Conservation (phyloP, 2,888 invertebrate genomes). For the Hermodice carunculata region DNA sequence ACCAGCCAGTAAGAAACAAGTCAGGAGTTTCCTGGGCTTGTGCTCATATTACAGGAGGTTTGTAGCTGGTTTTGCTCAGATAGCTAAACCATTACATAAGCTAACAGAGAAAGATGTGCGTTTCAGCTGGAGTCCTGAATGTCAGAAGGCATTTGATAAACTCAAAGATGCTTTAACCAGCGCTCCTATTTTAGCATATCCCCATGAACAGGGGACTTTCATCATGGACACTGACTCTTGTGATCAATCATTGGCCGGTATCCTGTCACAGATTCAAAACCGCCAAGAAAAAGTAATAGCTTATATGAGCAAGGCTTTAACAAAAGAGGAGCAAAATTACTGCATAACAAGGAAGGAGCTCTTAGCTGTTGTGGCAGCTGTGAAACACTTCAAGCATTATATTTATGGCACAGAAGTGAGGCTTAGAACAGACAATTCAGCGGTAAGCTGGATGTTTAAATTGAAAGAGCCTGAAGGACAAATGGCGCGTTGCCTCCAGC, state of each 20-base stretch:
- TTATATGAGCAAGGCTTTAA: conserved; percentile 12
- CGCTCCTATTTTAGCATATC: conserved; percentile 28
- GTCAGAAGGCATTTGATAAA: not conserved
- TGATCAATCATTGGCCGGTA: conserved; percentile 1
- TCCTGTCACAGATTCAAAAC: conserved; percentile 17
- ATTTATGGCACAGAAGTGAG: conserved; percentile 1
- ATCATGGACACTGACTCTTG: conserved; percentile 21
- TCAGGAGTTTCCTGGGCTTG: not conserved
- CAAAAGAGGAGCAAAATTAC: conserved; percentile 12
- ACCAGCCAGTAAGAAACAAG: conserved; percentile 7
- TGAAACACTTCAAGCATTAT: conserved; percentile 4
- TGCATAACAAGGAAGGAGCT: conserved; percentile 18
- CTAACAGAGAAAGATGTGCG: not conserved
- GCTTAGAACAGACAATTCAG: conserved; percentile 2
- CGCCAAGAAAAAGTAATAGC: conserved; percentile 7
- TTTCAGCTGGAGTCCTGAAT: not conserved
- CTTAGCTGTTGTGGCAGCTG: conserved; percentile 7
- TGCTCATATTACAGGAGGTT: not conserved
- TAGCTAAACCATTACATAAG: not conserved
- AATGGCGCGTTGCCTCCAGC: not conserved
- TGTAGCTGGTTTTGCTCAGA: not conserved
- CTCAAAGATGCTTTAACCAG: conserved; percentile 35
- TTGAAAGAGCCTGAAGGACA: not conserved
- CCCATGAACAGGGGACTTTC: not conserved
- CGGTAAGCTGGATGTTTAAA: no score